Evolutionary conservation across 30 jellyfish, hydroid and myxozoan genomes (phyloP), one percentile per base, ranked within the genome.

Genomic region (Aurelia sp.): DNA sequence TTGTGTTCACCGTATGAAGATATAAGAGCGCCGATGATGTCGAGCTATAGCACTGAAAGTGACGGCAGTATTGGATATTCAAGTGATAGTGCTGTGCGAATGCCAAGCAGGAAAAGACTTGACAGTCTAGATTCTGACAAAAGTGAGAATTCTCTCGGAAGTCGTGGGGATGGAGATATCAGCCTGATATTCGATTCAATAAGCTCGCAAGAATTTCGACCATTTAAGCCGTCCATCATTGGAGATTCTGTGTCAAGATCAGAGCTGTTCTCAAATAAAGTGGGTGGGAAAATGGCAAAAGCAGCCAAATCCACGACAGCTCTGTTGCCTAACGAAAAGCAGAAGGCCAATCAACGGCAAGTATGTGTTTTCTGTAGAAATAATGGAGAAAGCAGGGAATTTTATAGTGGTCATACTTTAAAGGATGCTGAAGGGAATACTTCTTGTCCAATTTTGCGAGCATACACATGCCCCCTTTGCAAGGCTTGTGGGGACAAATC

Each of bases 381-480:
- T 53, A 95, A 95, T 61, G 99, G 99, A 3, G 99, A 95, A 73
- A 91, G 97, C 41, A 81, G 84, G 23, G 99, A 95, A 85, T 90
- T 95, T 74, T 95, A 95, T 90, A 95, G 97, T 69, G 90, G 98
- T 22, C 99, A 95, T 66, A 95, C 97, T 8, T 66, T 95, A 78
- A 95, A 95, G 70, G 96, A 95, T 66, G 86, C 91, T 35, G 99
- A 95, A 31, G 99, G 99, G 19, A 95, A 95, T 59, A 95, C 99
- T 3, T 77, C 97, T 23, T 95, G 99, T 68, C 99, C 99, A 19
- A 95, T 95, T 72, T 68, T 95, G 62, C 62, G 99, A 53, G 99
- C 99, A 8, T 95, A 95, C 90, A 95, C 99, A 3, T 95, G 99
- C 73, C 99, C 99, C 79, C 89, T 95, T 11, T 95, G 99, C 89